These are phyloP conservation scores for Lasiommata megera DNA, from an alignment of 2,888 invertebrate genomes.

Conservation along the genomic window DNA sequence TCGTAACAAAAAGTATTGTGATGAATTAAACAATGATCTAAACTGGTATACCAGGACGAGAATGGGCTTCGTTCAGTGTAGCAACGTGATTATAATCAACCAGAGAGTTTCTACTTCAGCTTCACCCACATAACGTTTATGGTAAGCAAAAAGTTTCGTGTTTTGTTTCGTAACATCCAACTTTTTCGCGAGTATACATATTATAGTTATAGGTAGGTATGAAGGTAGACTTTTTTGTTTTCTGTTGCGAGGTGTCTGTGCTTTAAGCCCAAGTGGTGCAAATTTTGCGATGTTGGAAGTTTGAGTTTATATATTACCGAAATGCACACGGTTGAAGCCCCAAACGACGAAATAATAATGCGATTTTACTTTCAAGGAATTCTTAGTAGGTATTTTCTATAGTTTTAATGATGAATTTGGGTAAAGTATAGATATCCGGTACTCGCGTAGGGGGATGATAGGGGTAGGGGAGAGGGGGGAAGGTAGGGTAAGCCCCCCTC, in stretches of 20 bases:
- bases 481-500: too few relatives aligned
- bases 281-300: too few relatives aligned
- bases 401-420: too few relatives aligned
- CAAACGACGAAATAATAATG: too few relatives aligned
- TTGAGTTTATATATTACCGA: too few relatives aligned
- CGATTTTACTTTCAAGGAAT: too few relatives aligned
- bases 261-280: too few relatives aligned
- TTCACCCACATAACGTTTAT: constrained; percentile 77
- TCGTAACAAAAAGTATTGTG: constrained; percentile 56
- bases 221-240: constrained; percentile 22
- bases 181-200: constrained; percentile 39
- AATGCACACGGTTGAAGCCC: too few relatives aligned
- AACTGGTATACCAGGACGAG: constrained; percentile 67
- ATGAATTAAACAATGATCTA: constrained; percentile 72
- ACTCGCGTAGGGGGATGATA: too few relatives aligned
- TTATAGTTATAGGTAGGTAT: constrained; percentile 11
- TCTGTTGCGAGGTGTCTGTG: constrained; percentile 19
- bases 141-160: constrained; percentile 75
- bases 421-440: too few relatives aligned
- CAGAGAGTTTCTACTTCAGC: constrained; percentile 57
- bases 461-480: too few relatives aligned
- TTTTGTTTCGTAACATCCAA: constrained; percentile 68
- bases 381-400: too few relatives aligned
- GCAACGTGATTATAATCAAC: constrained; percentile 60
- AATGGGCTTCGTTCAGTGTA: constrained; percentile 62